These are phyloP conservation scores for Miniopterus natalensis DNA, from an alignment of 2,113 vertebrate species.

Conservation along the genomic window DNA sequence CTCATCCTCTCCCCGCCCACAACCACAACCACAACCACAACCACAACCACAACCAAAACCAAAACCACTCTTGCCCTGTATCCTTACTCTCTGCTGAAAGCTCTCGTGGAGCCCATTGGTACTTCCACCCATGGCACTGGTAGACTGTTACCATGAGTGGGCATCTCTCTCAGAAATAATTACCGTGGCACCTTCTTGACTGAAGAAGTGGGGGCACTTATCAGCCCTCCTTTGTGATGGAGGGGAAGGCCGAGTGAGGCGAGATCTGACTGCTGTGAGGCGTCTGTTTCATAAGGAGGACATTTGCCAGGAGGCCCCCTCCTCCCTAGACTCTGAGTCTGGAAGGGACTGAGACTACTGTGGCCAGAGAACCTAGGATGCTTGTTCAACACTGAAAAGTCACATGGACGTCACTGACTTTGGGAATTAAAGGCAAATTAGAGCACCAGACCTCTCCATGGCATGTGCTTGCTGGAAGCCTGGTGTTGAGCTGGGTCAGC, in stretches of 20 bases:
- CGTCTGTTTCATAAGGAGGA: conserved; percentile 25
- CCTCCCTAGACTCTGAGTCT: neutral
- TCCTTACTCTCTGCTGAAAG: neutral
- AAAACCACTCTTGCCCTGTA: neutral
- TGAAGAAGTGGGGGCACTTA: neutral
- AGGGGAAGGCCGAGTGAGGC: neutral
- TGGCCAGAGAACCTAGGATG: neutral
- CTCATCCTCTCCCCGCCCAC: too few relatives aligned
- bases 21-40: neutral
- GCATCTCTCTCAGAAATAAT: neutral
- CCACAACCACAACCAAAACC: neutral
- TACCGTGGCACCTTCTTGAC: conserved; percentile 20
- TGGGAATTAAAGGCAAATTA: neutral
- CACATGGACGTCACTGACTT: neutral
- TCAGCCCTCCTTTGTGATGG: neutral
- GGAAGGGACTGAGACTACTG: neutral
- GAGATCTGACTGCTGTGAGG: neutral
- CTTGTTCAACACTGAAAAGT: neutral
- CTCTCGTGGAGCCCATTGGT: conserved; percentile 20
- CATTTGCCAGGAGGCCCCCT: neutral
- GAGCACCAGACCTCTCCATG: neutral
- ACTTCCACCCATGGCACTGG: neutral
- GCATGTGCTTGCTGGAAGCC: neutral
- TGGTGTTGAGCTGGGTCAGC: neutral
- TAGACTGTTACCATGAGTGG: neutral